Evolutionary conservation across 2,113 vertebrate genomes (phyloP).

Genomic region (Cavia porcellus): DNA sequence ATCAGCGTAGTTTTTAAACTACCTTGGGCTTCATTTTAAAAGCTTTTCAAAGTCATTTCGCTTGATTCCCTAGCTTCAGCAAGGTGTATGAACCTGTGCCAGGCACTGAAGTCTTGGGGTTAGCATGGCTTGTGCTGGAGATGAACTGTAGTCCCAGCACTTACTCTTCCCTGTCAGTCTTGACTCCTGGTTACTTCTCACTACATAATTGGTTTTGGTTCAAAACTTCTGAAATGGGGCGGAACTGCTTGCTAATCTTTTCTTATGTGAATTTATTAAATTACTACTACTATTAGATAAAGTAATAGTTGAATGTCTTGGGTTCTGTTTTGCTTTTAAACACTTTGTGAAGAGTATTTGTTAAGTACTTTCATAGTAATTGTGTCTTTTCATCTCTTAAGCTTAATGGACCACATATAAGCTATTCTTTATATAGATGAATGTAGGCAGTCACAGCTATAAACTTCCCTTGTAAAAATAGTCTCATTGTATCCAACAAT

Average conservation of each 20-base stretch:
- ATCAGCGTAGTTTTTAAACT: slow-evolving; percentile 81
- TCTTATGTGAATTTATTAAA: slow-evolving; percentile 37
- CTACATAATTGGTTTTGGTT: slow-evolving; percentile 87
- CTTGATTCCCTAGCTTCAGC: slow-evolving; percentile 70
- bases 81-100: too few relatives aligned
- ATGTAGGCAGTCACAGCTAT: too few relatives aligned
- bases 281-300: slow-evolving; percentile 49
- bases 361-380: slow-evolving; percentile 81
- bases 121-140: too few relatives aligned
- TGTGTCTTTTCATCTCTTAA: slow-evolving; percentile 72
- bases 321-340: slow-evolving; percentile 88
- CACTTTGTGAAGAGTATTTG: slow-evolving; percentile 82
- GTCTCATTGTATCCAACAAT: too few relatives aligned
- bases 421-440: slow-evolving; percentile 81
- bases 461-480: too few relatives aligned
- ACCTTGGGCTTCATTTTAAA: slow-evolving; percentile 84
- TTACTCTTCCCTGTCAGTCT: too few relatives aligned
- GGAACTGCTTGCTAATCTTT: slow-evolving; percentile 87
- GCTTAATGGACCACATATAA: slow-evolving; percentile 80
- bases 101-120: too few relatives aligned
- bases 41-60: slow-evolving; percentile 78
- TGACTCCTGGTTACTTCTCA: slow-evolving; percentile 83
- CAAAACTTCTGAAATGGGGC: slow-evolving; percentile 87
- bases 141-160: too few relatives aligned
- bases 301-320: slow-evolving; percentile 87